A percentile compares a stretch with the other conserved stretches of the same genome.
Evolutionary conservation across 2,888 invertebrate species (phyloP).

Genomic region (Sarcophaga variegata): DNA sequence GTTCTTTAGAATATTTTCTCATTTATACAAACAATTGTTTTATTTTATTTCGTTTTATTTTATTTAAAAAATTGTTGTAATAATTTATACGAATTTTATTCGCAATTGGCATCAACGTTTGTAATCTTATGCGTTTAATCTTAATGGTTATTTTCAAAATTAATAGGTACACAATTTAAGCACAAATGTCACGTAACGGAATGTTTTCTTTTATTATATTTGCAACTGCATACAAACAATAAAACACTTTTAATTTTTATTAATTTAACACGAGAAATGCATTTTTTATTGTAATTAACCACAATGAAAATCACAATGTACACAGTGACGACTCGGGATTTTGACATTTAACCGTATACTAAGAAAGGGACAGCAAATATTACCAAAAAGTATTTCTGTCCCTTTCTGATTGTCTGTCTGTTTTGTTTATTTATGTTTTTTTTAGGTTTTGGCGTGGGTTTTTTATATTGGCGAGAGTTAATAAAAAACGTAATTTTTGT

Average conservation of each 20-base stretch:
- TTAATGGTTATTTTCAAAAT: conserved; percentile 30
- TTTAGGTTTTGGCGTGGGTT: too few relatives aligned
- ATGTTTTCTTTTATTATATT: conserved; percentile 29
- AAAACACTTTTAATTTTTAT: neutral
- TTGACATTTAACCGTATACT: too few relatives aligned
- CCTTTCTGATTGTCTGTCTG: too few relatives aligned
- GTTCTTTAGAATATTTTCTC: neutral
- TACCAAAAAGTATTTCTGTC: too few relatives aligned
- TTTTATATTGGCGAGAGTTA: too few relatives aligned
- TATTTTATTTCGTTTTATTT: conserved; percentile 4
- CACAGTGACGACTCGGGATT: too few relatives aligned
- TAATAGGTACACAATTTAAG: conserved; percentile 1
- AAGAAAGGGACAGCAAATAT: too few relatives aligned
- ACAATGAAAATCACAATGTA: neutral
- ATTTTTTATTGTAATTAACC: conserved; percentile 28
- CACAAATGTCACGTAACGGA: conserved; percentile 52
- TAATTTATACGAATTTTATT: neutral
- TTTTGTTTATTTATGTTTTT: too few relatives aligned
- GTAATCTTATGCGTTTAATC: conserved; percentile 21
- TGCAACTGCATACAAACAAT: neutral
- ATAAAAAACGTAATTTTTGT: too few relatives aligned
- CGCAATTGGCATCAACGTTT: neutral
- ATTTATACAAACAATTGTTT: conserved; percentile 19
- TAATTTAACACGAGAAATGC: conserved; percentile 30
- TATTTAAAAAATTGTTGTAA: neutral